A percentile compares a stretch with the other conserved stretches of the same genome.
phyloP scores from a whole-genome alignment of 1,140 invertebrate genomes.

The Tachypleus tridentatus region DNA sequence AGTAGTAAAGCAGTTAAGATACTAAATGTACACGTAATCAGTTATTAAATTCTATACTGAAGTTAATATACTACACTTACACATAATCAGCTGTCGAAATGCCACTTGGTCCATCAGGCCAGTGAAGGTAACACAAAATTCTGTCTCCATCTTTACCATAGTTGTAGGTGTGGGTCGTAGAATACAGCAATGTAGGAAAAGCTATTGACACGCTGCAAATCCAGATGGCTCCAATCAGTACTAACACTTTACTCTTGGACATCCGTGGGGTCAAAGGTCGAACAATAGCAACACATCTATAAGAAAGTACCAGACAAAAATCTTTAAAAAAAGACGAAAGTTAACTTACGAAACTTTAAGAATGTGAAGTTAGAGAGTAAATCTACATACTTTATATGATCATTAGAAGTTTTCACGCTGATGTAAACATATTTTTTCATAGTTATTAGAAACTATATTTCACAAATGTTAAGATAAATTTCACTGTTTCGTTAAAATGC shows the following conservation, averaged over 20 bases:
- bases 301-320: not conserved
- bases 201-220: not conserved
- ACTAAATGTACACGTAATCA: no score
- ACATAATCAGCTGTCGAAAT: not conserved
- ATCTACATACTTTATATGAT: no score
- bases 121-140: not conserved
- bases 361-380: no score
- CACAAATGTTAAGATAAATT: no score
- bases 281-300: slow-evolving; percentile 1
- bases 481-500: no score
- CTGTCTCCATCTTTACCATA: not conserved
- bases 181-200: not conserved
- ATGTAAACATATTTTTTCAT: no score
- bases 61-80: not conserved
- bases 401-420: no score
- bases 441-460: no score
- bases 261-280: slow-evolving; percentile 1
- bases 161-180: not conserved
- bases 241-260: not conserved
- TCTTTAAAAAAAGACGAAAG: no score
- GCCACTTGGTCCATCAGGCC: not conserved
- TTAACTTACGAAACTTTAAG: no score
- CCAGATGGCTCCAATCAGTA: not conserved
- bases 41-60: no score
- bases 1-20: no score